Conservation (phyloP, 1,140 invertebrate genomes). For the Colletes latitarsis region DNA sequence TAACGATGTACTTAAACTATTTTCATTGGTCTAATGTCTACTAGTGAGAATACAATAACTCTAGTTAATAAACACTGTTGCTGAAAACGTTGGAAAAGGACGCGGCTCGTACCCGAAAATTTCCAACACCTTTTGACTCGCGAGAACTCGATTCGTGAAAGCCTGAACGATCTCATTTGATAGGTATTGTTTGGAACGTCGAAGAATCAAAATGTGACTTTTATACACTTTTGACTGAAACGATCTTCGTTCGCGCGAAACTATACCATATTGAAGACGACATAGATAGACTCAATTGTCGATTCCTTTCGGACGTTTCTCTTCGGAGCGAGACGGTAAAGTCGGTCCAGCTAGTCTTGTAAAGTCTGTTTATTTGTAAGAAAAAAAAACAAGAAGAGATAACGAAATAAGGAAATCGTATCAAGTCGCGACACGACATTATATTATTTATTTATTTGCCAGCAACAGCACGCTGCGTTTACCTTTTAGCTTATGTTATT, state of each 20-base stretch:
- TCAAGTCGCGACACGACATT: background rate
- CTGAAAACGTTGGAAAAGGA: too few species aligned
- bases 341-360: conserved; percentile 5
- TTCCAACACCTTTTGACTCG: background rate
- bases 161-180: conserved; percentile 28
- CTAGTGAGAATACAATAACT: too few species aligned
- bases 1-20: too few species aligned
- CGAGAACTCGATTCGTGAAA: background rate
- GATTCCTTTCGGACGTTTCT: background rate
- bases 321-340: background rate
- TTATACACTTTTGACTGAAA: conserved; percentile 60
- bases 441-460: background rate
- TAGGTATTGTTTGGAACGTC: conserved; percentile 23
- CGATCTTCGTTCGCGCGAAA: conserved; percentile 30
- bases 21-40: too few species aligned
- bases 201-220: conserved; percentile 59
- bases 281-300: background rate
- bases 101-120: too few species aligned
- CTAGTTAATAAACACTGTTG: too few species aligned
- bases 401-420: background rate
- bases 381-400: too few species aligned
- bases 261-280: conserved; percentile 13
- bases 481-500: background rate
- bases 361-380: background rate
- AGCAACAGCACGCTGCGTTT: background rate